phyloP scores from a whole-genome alignment of 2,113 vertebrate species.

The Talpa occidentalis region DNA sequence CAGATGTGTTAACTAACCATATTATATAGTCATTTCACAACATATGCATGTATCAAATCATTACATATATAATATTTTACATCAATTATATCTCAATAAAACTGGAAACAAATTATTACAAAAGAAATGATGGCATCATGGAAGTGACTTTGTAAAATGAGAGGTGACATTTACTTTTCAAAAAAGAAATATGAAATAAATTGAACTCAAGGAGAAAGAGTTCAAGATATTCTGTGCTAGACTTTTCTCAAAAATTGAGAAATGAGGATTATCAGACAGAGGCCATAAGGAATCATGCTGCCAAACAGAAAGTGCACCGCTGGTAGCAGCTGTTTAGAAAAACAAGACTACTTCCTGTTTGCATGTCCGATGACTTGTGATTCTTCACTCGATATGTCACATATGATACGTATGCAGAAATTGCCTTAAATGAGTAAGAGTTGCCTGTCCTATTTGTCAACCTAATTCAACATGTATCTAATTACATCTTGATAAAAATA shows the following conservation, averaged over 20 bases:
- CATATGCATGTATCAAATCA: neutral
- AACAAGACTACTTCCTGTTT: neutral
- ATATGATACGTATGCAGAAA: neutral
- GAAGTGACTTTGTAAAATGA: neutral
- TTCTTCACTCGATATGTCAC: neutral
- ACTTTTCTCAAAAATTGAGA: constrained; percentile 12
- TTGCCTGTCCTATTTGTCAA: constrained; percentile 21
- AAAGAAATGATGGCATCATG: neutral
- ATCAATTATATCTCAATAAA: neutral
- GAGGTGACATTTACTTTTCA: neutral
- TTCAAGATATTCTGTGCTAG: neutral
- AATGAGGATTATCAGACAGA: neutral
- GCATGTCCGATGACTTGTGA: neutral
- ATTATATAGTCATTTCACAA: neutral
- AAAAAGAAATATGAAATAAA: neutral
- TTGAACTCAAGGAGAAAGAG: neutral
- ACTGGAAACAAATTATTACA: neutral
- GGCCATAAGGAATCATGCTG: neutral
- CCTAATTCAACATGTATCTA: neutral
- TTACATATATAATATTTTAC: neutral
- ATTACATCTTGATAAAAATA: neutral
- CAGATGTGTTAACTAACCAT: neutral
- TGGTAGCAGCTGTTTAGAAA: neutral
- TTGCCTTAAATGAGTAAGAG: neutral
- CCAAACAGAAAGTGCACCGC: neutral